Conservation (phyloP, 1,140 invertebrate species). For the Papilio helenus region DNA sequence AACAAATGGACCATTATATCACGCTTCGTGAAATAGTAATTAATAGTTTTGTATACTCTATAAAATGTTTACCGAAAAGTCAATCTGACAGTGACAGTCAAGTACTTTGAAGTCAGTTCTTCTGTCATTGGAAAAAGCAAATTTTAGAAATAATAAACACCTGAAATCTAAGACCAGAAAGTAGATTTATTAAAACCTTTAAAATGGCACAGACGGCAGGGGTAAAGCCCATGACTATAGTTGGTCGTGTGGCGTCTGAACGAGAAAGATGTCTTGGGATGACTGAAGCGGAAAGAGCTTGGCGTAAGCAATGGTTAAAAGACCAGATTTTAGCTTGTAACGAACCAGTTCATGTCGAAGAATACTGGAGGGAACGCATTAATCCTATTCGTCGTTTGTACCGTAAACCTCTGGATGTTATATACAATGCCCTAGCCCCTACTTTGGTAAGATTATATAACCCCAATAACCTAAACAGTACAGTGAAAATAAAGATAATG, state of each 20-base stretch:
- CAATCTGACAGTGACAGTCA: background rate
- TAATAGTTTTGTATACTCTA: background rate
- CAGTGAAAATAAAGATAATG: background rate
- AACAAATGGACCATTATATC: no score
- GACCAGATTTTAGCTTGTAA: conserved; percentile 89
- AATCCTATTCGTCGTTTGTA: conserved; percentile 92
- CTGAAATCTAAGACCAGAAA: conserved; percentile 17
- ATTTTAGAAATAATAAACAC: background rate
- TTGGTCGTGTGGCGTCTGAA: conserved; percentile 88
- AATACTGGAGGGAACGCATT: conserved; percentile 86
- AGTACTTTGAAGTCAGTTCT: background rate
- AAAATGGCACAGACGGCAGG: conserved; percentile 77
- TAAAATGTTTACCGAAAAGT: background rate
- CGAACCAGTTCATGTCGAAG: conserved; percentile 87
- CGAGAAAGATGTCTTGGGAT: conserved; percentile 91
- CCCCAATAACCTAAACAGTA: conserved; percentile 54
- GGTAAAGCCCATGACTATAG: conserved; percentile 87
- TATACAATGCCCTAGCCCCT: conserved; percentile 83
- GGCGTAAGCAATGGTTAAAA: conserved; percentile 91
- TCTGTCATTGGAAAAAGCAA: background rate
- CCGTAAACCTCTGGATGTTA: conserved; percentile 86
- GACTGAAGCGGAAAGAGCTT: conserved; percentile 91
- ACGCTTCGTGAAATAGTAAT: background rate
- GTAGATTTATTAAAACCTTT: background rate
- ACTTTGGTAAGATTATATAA: conserved; percentile 84